phyloP scores from a whole-genome alignment of 1,140 invertebrate species.

The Anastatus disparis region DNA sequence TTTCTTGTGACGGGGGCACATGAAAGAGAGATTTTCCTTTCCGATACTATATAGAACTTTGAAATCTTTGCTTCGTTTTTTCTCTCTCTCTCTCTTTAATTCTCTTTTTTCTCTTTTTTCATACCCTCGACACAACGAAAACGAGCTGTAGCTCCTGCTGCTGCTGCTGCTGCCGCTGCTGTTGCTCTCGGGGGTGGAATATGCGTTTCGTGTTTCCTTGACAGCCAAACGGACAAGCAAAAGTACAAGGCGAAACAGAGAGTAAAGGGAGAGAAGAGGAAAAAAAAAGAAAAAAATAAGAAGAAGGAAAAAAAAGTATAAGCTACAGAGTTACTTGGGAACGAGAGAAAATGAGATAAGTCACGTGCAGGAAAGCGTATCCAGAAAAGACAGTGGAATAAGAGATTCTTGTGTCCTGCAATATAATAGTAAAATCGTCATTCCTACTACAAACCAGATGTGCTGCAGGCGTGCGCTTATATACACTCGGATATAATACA shows the following conservation, averaged over 20 bases:
- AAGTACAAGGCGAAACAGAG: no score
- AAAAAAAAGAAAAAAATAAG: slow-evolving; percentile 15
- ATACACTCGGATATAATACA: slow-evolving; percentile 20
- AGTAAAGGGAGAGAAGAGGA: no score
- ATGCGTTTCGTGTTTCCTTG: slow-evolving; percentile 35
- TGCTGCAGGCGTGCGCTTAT: slow-evolving; percentile 21
- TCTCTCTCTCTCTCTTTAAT: neutral
- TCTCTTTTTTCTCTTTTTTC: neutral
- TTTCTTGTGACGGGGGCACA: slow-evolving; percentile 11
- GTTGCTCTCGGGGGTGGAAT: no score
- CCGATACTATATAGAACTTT: slow-evolving; percentile 18
- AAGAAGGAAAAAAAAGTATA: no score
- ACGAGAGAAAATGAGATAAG: slow-evolving; percentile 27
- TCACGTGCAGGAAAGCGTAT: slow-evolving; percentile 27
- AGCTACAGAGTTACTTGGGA: no score
- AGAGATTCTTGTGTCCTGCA: no score
- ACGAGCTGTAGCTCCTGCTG: no score
- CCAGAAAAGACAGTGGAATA: slow-evolving; percentile 26
- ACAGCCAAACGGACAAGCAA: no score
- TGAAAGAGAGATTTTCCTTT: slow-evolving; percentile 32
- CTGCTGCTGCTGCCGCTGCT: no score
- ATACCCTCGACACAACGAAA: neutral
- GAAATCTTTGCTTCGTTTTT: neutral
- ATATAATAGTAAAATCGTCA: no score
- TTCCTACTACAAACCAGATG: no score